A percentile compares a stretch with the other conserved stretches of the same genome.
Conservation (phyloP, 2,113 vertebrate species). For the Semnornis frantzii region DNA sequence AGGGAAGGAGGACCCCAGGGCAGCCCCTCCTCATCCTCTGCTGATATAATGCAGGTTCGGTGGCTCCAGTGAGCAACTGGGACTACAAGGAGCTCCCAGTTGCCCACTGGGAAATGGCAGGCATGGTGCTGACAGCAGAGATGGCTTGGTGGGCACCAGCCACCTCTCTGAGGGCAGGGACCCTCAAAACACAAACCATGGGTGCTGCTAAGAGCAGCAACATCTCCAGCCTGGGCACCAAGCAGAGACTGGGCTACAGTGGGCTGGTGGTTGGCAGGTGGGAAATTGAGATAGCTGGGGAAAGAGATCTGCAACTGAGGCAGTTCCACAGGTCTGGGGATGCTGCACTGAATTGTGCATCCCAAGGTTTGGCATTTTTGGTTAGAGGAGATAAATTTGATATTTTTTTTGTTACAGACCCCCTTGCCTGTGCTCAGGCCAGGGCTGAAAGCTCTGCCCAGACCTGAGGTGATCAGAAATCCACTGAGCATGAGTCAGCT, state of each 20-base stretch:
- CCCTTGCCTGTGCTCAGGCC: fast-evolving
- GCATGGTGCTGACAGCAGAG: not conserved
- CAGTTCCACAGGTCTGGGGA: not conserved
- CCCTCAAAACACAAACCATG: not conserved
- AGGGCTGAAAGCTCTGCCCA: not conserved
- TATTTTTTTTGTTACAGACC: not conserved
- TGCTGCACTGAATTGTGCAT: not conserved
- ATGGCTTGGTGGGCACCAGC: not conserved
- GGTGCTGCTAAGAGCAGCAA: not conserved
- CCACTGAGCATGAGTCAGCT: not conserved
- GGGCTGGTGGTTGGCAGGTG: not conserved
- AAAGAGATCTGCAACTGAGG: not conserved
- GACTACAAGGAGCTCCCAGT: not conserved
- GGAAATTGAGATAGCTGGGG: fast-evolving
- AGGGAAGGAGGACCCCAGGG: not conserved
- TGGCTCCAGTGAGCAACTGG: not conserved
- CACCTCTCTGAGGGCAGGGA: not conserved
- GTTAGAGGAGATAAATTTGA: not conserved
- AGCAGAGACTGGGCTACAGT: not conserved
- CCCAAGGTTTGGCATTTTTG: not conserved
- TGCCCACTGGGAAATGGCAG: not conserved
- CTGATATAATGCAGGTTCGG: not conserved
- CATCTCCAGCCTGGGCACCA: not conserved
- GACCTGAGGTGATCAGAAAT: not conserved
- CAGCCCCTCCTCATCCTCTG: not conserved